These are phyloP conservation scores for Pygmarrhopalites habei DNA, from an alignment of 1,140 invertebrate genomes.

Conservation along the genomic window DNA sequence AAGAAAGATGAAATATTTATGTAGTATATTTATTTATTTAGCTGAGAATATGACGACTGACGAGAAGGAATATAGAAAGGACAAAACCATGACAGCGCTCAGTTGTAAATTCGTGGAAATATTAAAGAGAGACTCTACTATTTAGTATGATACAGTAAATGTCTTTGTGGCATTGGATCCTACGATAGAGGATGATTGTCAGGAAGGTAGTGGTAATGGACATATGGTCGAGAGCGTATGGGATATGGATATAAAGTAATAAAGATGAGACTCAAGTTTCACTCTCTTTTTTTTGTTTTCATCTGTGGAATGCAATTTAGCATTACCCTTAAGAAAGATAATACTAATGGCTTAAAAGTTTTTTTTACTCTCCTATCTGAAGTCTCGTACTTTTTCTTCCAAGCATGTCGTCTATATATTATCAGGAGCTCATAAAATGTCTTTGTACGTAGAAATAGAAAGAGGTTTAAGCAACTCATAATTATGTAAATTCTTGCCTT, in stretches of 20 bases:
- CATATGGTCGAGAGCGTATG: conserved; percentile 1
- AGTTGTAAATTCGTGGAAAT: no score
- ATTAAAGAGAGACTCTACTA: no score
- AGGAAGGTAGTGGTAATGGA: conserved; percentile 26
- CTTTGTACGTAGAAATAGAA: no score
- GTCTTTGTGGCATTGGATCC: not conserved
- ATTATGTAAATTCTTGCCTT: conserved; percentile 31
- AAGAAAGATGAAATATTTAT: no score
- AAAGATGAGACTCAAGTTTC: conserved; percentile 11
- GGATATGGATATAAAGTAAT: not conserved
- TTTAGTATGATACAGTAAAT: no score
- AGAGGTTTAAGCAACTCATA: conserved; percentile 21
- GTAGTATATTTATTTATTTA: no score
- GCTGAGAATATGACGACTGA: no score
- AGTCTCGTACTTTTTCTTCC: not conserved
- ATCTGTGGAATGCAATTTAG: conserved; percentile 26
- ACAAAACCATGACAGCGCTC: no score
- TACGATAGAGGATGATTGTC: no score
- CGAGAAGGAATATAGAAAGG: no score
- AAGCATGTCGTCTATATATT: not conserved
- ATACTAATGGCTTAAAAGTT: conserved; percentile 29
- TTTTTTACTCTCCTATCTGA: not conserved
- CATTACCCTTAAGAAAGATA: conserved; percentile 27
- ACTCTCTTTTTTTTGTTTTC: conserved; percentile 17
- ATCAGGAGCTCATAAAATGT: no score